Base-by-base conservation (phyloP, 1,140 invertebrate genomes). In the Brachionus rubens region DNA sequence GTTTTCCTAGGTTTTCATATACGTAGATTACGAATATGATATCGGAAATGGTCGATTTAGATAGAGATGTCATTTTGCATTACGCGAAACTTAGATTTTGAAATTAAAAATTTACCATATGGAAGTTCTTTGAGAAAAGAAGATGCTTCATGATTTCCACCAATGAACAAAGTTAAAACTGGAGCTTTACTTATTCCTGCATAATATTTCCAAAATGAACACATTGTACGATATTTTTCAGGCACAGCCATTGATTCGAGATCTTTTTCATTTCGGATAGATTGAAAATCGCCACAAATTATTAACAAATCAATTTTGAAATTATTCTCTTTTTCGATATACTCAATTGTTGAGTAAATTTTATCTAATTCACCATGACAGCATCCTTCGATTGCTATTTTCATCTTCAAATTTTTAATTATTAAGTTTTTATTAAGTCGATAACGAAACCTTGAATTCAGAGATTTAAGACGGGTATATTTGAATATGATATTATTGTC, bases 141-240 rank as follows among this genome's bases (percentile, higher is more conserved):
- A 0, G 94, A 96, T 12, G 96, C 94, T 88, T 99, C 96, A 82
- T 99, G 96, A 86, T 99, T 99, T 4, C 96, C 96, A 52, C 96
- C 96, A 82, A 99, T 93, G 81, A 99, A 96, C 77, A 99, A 86
- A 1, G 96, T 99, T 68, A 98, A 84, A 50, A 96, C 85, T 9
- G 96, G 95, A 3, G 95, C 95, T 76, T 86, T 84, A 81, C 90
- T 91, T 83, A 97, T 91, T n/a, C 94, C 95, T 78, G 90, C 92
- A 82, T 97, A 98, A 86, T 96, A 96, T 84, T 93, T 96, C 76
- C 30, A 78, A 67, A 99, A 99, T 48, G 91, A 89, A 79, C 94
- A 91, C 84, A 99, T 92, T 78, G 91, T 84, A 80, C 90, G 88
- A 84, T 92, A 98, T 86, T 98, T 98, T 46, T 88, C 86, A n/a